phyloP scores from a whole-genome alignment of 2,888 invertebrate species.

The Operophtera brumata region DNA sequence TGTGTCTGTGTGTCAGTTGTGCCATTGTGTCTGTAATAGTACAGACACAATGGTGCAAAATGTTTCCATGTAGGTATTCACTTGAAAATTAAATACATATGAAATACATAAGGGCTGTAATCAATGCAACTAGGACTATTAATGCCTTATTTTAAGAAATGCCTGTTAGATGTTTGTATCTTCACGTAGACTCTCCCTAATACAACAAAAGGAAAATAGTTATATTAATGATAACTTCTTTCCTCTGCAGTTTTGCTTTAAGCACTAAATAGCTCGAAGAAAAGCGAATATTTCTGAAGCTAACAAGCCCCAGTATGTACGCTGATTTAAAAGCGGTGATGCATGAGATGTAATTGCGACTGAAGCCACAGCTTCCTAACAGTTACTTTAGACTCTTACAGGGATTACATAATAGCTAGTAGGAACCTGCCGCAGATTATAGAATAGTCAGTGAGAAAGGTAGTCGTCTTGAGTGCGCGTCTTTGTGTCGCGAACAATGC shows the following conservation, averaged over 20 bases:
- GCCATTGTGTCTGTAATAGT: too few species aligned
- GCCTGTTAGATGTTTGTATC: too few species aligned
- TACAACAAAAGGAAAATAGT: too few species aligned
- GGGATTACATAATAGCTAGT: slow-evolving; percentile 8
- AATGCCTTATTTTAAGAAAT: too few species aligned
- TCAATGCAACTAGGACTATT: too few species aligned
- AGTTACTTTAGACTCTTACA: slow-evolving; percentile 7
- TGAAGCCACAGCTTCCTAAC: slow-evolving; percentile 9
- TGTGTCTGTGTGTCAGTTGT: too few species aligned
- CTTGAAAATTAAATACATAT: too few species aligned
- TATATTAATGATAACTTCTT: neutral
- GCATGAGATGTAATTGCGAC: slow-evolving; percentile 34
- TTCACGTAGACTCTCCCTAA: too few species aligned
- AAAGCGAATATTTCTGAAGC: slow-evolving; percentile 18
- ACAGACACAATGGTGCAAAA: too few species aligned
- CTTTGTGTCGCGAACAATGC: slow-evolving; percentile 38
- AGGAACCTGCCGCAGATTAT: neutral
- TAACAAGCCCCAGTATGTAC: slow-evolving; percentile 19
- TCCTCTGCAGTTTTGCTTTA: neutral
- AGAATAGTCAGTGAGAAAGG: neutral
- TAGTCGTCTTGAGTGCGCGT: slow-evolving; percentile 28
- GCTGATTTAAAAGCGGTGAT: slow-evolving; percentile 30
- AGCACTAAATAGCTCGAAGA: neutral
- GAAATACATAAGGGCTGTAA: too few species aligned
- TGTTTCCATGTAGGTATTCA: too few species aligned